A percentile compares a stretch with the other conserved stretches of the same genome.
phyloP scores from a whole-genome alignment of 2,888 invertebrate genomes.

The Zhuqinia jingwanae region DNA sequence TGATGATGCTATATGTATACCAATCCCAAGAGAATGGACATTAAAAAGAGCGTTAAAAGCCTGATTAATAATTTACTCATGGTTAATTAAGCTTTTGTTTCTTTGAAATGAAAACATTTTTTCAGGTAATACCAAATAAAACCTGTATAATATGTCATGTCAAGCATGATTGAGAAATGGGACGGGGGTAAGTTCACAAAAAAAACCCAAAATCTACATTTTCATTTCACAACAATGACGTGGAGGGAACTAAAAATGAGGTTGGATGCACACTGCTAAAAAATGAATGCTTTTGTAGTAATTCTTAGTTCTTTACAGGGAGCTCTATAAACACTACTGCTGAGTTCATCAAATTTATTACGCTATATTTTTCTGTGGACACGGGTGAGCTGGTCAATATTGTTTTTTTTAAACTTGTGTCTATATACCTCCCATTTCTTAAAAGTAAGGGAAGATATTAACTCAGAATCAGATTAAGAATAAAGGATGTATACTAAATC shows the following conservation, averaged over 20 bases:
- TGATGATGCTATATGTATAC: conserved; percentile 20
- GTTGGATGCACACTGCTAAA: neutral
- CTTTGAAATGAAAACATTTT: conserved; percentile 45
- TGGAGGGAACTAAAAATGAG: neutral
- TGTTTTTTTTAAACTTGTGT: too few species aligned
- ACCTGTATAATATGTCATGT: neutral
- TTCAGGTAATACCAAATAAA: conserved; percentile 17
- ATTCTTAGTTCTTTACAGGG: too few species aligned
- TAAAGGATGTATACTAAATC: too few species aligned
- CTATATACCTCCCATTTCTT: too few species aligned
- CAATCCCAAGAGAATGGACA: conserved; percentile 67
- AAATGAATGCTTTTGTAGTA: too few species aligned
- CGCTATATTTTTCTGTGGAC: too few species aligned
- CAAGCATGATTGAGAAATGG: conserved; percentile 3
- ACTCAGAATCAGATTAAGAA: too few species aligned
- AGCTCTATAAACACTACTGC: too few species aligned
- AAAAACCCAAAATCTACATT: neutral
- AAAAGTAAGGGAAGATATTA: neutral
- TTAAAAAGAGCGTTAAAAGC: conserved; percentile 79
- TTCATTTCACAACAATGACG: neutral
- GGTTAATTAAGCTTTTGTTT: conserved; percentile 78
- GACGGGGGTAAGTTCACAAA: neutral
- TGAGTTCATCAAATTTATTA: too few species aligned
- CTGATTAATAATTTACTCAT: conserved; percentile 77
- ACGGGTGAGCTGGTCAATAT: too few species aligned